Evolutionary conservation across 2,113 vertebrate genomes (phyloP).

Genomic region (Glaucidium brasilianum): DNA sequence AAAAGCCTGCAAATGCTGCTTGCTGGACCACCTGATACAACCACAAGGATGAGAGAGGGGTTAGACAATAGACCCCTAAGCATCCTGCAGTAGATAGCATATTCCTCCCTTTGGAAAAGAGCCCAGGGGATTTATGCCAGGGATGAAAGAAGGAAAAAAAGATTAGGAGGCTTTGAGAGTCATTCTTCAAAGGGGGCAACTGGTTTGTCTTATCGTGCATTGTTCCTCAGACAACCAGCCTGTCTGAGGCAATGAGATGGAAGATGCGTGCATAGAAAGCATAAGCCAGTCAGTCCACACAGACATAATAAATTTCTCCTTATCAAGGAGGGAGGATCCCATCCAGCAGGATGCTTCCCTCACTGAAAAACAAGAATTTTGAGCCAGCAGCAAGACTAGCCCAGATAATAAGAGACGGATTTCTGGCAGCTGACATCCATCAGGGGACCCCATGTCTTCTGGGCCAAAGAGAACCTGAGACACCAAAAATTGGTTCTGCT

Average conservation of each 20-base stretch:
- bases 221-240: neutral
- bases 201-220: neutral
- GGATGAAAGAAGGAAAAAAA: neutral
- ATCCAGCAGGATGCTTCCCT: neutral
- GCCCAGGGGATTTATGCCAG: neutral
- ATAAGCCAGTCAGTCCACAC: neutral
- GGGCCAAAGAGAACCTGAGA: neutral
- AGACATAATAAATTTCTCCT: neutral
- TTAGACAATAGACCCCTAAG: neutral
- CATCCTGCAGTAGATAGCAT: neutral
- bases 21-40: neutral
- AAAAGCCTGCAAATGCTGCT: neutral
- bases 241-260: neutral
- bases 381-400: neutral
- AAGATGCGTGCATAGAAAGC: neutral
- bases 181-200: neutral
- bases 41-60: neutral
- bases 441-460: neutral
- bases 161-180: neutral
- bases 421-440: neutral
- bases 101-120: neutral
- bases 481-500: neutral
- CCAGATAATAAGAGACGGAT: neutral
- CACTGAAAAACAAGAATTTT: neutral
- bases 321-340: neutral